Evolutionary conservation across 1,140 invertebrate species (phyloP).

Genomic region (Dendroctonus valens): DNA sequence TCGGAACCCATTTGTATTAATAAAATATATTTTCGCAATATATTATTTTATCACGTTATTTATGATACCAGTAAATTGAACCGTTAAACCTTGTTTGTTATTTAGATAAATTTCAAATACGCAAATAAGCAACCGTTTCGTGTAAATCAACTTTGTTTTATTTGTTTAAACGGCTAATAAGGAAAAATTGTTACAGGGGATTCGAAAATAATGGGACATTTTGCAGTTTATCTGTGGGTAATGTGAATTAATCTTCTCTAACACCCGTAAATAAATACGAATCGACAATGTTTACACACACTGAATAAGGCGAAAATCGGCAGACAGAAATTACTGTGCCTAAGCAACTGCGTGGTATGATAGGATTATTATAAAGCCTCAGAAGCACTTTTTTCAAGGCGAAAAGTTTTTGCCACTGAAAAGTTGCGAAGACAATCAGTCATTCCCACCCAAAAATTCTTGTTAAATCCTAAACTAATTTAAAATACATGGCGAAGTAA

Average conservation of each 20-base stretch:
- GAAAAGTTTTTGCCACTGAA: neutral
- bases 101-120: conserved; percentile 21
- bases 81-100: conserved; percentile 13
- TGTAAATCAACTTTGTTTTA: conserved; percentile 12
- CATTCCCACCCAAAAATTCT: neutral
- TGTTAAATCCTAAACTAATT: conserved; percentile 3
- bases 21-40: conserved; percentile 18
- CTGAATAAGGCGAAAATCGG: no score
- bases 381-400: neutral
- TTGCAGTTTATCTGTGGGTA: no score
- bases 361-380: no score
- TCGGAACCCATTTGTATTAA: conserved; percentile 8
- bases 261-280: no score
- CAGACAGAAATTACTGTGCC: no score
- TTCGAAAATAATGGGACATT: neutral
- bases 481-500: conserved; percentile 4
- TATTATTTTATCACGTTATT: conserved; percentile 19
- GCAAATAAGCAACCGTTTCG: conserved; percentile 13
- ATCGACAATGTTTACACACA: no score
- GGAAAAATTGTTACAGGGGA: neutral
- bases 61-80: conserved; percentile 12
- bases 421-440: neutral
- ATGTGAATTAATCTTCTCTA: no score
- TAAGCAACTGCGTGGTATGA: no score
- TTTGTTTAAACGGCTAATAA: neutral